Conservation (phyloP, 2,888 invertebrate species). For the Pseudoips prasinana region DNA sequence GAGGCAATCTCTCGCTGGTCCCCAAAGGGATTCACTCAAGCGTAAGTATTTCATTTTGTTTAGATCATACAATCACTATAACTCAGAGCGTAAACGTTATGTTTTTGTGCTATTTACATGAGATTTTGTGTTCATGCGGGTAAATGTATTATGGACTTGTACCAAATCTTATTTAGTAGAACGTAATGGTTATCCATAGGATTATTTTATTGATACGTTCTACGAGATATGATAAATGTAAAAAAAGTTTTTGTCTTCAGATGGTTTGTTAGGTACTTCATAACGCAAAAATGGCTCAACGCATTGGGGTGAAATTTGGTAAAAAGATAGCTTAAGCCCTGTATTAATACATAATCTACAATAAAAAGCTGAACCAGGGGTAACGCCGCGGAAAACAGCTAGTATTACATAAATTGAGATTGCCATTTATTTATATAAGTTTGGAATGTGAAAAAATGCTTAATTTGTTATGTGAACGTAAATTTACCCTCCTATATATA, state of each 20-base stretch:
- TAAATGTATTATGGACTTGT: too few species aligned
- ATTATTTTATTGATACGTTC: too few species aligned
- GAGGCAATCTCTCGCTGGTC: constrained; percentile 30
- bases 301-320: not conserved
- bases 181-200: too few species aligned
- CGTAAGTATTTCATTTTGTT: constrained; percentile 22
- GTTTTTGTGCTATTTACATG: not conserved
- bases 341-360: not conserved
- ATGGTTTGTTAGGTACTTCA: not conserved
- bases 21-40: constrained; percentile 27
- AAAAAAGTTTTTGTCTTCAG: too few species aligned
- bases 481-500: too few species aligned
- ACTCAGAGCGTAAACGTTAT: constrained; percentile 13
- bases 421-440: too few species aligned
- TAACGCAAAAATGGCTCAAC: not conserved
- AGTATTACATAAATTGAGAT: not conserved
- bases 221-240: too few species aligned
- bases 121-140: too few species aligned
- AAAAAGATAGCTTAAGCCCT: not conserved
- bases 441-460: too few species aligned
- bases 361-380: too few species aligned
- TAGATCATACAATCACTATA: constrained; percentile 26
- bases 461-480: too few species aligned
- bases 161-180: too few species aligned
- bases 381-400: not conserved